Percentiles rank a stretch among this genome's conserved stretches.
These are phyloP conservation scores for Lytechinus variegatus DNA, from an alignment of 35 echinoderm and acorn worm genomes.

Conservation along the genomic window DNA sequence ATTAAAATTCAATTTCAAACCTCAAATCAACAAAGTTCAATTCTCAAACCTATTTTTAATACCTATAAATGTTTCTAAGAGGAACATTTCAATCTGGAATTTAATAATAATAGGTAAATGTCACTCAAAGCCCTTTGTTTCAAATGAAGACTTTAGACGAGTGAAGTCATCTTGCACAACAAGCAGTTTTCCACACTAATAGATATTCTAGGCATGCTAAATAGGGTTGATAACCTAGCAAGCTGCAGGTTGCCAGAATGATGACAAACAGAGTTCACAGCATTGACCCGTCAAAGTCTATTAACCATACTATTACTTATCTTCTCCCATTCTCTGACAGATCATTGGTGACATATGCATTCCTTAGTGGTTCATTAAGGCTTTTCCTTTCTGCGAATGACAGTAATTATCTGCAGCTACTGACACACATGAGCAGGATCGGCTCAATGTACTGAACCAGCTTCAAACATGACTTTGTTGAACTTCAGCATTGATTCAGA, in stretches of 20 bases:
- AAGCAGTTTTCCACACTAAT: not conserved
- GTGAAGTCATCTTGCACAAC: not conserved
- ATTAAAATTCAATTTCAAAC: no score
- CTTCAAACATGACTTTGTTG: not conserved
- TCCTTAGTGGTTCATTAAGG: conserved; percentile 10
- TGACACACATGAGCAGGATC: not conserved
- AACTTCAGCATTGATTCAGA: no score
- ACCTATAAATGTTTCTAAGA: no score
- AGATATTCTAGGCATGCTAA: no score
- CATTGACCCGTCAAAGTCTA: not conserved
- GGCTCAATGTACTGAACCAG: not conserved
- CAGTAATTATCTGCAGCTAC: not conserved
- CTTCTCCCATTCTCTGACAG: not conserved
- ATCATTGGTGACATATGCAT: not conserved
- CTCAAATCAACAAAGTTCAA: no score
- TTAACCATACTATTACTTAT: not conserved
- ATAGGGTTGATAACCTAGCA: not conserved
- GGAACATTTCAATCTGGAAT: no score
- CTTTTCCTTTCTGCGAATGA: conserved; percentile 2
- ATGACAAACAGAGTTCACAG: not conserved
- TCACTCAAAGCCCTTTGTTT: no score
- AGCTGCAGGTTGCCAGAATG: not conserved
- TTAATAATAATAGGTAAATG: no score
- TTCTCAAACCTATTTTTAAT: no score
- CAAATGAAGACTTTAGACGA: not conserved